Conservation (phyloP, 2,113 vertebrate genomes). For the Pandion haliaetus region DNA sequence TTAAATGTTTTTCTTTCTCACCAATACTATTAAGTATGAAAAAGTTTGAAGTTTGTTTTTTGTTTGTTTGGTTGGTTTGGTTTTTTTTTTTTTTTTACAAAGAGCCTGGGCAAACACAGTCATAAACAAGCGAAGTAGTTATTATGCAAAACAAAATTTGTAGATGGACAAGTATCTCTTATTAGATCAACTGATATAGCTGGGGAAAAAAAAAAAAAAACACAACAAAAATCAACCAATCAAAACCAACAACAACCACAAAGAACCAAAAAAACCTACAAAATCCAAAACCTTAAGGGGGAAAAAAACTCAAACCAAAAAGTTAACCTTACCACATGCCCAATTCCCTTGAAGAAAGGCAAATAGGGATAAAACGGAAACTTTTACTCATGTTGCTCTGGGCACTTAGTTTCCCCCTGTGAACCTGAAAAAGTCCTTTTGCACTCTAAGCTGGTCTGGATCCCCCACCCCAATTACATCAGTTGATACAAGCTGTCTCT, state of each 20-base stretch:
- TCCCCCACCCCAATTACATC: not conserved
- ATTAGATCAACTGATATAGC: not conserved
- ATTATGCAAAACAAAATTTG: not conserved
- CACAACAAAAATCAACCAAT: too few species aligned
- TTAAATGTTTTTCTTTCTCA: not conserved
- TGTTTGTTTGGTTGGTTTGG: too few species aligned
- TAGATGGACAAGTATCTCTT: not conserved
- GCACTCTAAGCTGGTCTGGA: not conserved
- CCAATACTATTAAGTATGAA: not conserved
- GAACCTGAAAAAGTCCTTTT: not conserved
- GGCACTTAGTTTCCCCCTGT: not conserved
- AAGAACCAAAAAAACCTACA: not conserved
- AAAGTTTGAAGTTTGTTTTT: not conserved
- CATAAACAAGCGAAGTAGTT: not conserved
- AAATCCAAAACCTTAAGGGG: not conserved
- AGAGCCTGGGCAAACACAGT: not conserved
- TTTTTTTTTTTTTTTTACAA: not conserved
- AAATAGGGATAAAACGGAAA: not conserved
- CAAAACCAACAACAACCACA: not conserved
- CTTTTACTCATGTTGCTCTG: not conserved
- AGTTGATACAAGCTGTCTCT: not conserved
- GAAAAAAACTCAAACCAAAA: not conserved
- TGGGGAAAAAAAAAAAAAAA: not conserved
- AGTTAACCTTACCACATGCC: not conserved
- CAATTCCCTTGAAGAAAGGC: not conserved